Evolutionary conservation across 2,888 invertebrate genomes (phyloP), one percentile per base, ranked within the genome.

Genomic region (Rugalucina vietnamica): DNA sequence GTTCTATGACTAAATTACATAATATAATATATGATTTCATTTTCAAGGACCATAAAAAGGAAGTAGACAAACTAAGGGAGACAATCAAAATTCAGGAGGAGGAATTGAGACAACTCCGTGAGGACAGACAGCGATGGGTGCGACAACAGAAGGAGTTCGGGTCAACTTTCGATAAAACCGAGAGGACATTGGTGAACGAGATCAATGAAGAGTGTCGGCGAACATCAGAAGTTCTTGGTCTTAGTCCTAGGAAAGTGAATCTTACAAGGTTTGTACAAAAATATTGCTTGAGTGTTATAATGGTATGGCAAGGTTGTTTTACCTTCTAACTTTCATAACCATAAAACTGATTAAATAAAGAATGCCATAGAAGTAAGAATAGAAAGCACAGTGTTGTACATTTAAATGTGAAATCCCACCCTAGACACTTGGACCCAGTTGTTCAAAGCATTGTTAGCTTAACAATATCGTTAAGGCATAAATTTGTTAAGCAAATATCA

Each of bases 121-220:
- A 89, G 0, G 93, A 93, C 74, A 84, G 90, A n/a, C 80, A 90
- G 37, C 85, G 89, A 8, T 78, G 81, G 24, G n/a, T 83, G 34
- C 73, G 89, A 50, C 84, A 89, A 10, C 93, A 93, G 84, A 87
- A 91, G 70, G 92, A 93, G 36, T 88, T 77, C 32, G 60, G 71
- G 4, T 54, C 81, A 27, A 84, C 86, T 8, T 70, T 90, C 49
- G 93, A 94, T 60, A 77, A 90, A 32, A 88, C 91, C 2, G 93
- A 93, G 79, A 85, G 91, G 60, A 92, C 91, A 5, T 86, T 93
- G 8, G 87, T 94, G 39, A 90, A 91, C 57, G 93, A 94, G 81
- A 90, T 94, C 34, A 93, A 94, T 73, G 94, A 94, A 36, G 94
- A 94, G 79, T 94, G 94, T 81, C 79, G 92, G 4, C 91, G 91